A percentile compares a stretch with the other conserved stretches of the same genome.
Conservation (phyloP, 2,888 invertebrate genomes). For the Minunthozetes semirufus region DNA sequence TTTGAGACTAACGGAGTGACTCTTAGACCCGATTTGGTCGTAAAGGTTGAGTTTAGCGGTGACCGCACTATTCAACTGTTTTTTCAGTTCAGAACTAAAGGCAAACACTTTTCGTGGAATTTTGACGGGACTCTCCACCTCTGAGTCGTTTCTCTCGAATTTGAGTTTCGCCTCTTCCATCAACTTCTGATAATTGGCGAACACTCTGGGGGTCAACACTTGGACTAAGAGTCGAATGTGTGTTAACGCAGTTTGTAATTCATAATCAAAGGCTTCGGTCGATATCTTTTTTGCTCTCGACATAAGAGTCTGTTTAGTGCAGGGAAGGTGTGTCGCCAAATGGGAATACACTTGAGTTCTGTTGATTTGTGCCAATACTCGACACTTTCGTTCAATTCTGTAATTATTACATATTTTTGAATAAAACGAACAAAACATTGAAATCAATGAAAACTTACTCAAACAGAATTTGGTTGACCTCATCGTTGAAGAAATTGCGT, state of each 20-base stretch:
- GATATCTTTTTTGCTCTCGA: conserved; percentile 56
- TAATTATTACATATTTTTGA: conserved; percentile 4
- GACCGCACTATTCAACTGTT: neutral
- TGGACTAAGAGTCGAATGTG: neutral
- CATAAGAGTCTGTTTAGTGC: conserved; percentile 55
- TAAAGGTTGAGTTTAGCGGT: neutral
- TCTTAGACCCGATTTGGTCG: neutral
- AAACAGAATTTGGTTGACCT: conserved; percentile 53
- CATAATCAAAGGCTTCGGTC: conserved; percentile 45
- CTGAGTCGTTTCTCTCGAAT: neutral
- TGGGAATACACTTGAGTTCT: conserved; percentile 53
- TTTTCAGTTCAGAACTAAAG: neutral
- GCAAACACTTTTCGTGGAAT: neutral
- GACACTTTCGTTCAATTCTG: conserved; percentile 51
- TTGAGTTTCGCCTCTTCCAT: neutral
- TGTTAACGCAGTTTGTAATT: neutral
- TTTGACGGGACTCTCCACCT: neutral
- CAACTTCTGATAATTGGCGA: neutral
- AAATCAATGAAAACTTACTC: conserved; percentile 48
- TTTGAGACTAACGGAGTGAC: conserved; percentile 42
- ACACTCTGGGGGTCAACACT: neutral
- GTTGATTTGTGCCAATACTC: conserved; percentile 47
- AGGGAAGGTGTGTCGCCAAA: conserved; percentile 54
- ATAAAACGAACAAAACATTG: conserved; percentile 8
- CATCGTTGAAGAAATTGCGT: conserved; percentile 54